Percentiles rank a stretch among this genome's conserved stretches.
Conservation (phyloP, 2,888 invertebrate species). For the Tachina fera region DNA sequence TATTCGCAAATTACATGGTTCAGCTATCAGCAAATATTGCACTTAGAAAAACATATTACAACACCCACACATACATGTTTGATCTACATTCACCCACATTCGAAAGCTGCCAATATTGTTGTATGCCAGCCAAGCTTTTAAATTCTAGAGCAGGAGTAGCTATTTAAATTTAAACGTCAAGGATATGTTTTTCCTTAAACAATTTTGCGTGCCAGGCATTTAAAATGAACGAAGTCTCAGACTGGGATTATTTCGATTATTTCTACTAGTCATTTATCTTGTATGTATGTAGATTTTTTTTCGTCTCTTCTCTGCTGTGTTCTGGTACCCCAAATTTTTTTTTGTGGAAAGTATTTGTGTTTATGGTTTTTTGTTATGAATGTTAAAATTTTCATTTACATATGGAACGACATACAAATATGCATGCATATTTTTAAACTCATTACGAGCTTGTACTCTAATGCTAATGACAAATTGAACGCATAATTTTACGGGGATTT, state of each 20-base stretch:
- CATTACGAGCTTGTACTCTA: constrained; percentile 47
- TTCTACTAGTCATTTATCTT: constrained; percentile 17
- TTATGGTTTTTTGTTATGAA: constrained; percentile 49
- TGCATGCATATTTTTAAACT: constrained; percentile 17
- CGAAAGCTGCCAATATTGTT: background rate
- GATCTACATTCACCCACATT: background rate
- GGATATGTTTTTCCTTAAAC: constrained; percentile 54
- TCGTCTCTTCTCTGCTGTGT: background rate
- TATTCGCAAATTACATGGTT: constrained; percentile 64
- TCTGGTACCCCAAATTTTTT: background rate
- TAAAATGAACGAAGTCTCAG: constrained; percentile 48
- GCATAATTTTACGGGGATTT: constrained; percentile 56
- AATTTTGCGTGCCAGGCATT: constrained; percentile 67
- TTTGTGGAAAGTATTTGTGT: constrained; percentile 1
- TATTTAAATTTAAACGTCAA: constrained; percentile 57
- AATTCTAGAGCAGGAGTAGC: constrained; percentile 44
- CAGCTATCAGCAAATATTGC: constrained; percentile 58
- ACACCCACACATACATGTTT: background rate
- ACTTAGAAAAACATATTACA: background rate
- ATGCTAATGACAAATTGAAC: constrained; percentile 68
- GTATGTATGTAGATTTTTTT: background rate
- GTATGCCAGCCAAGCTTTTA: background rate
- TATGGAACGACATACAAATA: background rate
- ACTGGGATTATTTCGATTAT: constrained; percentile 22
- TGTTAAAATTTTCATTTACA: constrained; percentile 28